Evolutionary conservation across 2,888 invertebrate species (phyloP).

Genomic region (Sinelater perroti): DNA sequence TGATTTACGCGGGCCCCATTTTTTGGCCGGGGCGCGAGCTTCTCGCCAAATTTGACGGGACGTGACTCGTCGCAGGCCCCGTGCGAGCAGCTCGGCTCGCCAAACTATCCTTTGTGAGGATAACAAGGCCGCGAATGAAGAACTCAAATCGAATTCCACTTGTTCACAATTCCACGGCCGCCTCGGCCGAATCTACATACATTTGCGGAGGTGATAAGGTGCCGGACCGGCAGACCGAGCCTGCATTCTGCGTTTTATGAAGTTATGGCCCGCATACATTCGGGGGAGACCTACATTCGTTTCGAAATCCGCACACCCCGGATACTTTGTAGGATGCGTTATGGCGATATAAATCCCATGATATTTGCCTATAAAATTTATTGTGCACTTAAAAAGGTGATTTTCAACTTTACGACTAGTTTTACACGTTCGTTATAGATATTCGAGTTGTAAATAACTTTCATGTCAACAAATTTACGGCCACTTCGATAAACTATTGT

Average conservation of each 20-base stretch:
- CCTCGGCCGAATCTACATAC: constrained; percentile 57
- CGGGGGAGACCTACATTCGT: constrained; percentile 31
- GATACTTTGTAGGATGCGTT: constrained; percentile 43
- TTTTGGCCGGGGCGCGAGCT: no score
- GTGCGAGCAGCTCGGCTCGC: constrained; percentile 37
- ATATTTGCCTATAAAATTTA: constrained; percentile 53
- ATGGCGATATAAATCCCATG: constrained; percentile 42
- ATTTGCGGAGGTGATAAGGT: constrained; percentile 55
- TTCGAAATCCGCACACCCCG: constrained; percentile 30
- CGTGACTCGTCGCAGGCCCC: constrained; percentile 23
- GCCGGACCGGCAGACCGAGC: constrained; percentile 46
- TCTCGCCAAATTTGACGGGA: constrained; percentile 26
- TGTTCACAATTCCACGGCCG: constrained; percentile 55
- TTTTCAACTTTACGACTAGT: constrained; percentile 48
- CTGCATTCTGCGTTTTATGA: constrained; percentile 51
- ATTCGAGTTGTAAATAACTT: constrained; percentile 44
- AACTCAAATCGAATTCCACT: constrained; percentile 60
- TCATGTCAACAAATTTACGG: constrained; percentile 49
- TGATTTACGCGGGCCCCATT: no score
- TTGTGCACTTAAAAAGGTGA: constrained; percentile 51
- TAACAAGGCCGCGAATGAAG: constrained; percentile 58
- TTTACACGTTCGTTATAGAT: constrained; percentile 50
- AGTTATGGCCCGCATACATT: constrained; percentile 46
- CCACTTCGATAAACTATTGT: constrained; percentile 35
- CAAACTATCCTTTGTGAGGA: constrained; percentile 58